These are phyloP conservation scores for Phylloscopus whistleri DNA, from an alignment of 2,113 vertebrate genomes.

Conservation along the genomic window DNA sequence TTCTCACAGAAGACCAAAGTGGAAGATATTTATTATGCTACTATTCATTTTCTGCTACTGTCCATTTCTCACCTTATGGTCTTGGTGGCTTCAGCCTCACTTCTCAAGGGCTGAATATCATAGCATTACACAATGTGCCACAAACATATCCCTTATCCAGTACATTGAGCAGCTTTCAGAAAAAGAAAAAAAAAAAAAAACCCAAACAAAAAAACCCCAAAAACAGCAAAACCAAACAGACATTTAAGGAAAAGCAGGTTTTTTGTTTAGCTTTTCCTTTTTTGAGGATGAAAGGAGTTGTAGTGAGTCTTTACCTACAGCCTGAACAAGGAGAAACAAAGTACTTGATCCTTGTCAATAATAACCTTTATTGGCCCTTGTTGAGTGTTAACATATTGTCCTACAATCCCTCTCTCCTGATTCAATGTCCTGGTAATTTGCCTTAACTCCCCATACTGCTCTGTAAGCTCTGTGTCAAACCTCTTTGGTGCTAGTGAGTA, in stretches of 20 bases:
- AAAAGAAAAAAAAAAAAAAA: too few species aligned
- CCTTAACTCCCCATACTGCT: neutral
- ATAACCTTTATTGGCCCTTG: neutral
- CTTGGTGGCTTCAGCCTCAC: neutral
- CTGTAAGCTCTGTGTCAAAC: neutral
- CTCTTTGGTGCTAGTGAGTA: neutral
- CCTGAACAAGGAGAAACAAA: neutral
- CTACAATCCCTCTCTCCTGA: neutral
- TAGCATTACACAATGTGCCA: neutral
- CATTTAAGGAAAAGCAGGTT: accelerated
- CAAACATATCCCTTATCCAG: neutral
- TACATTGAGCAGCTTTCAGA: neutral
- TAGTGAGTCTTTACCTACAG: neutral
- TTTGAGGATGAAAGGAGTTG: neutral
- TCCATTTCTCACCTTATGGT: neutral
- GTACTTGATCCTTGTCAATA: neutral
- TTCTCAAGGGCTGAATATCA: neutral
- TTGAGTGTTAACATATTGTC: neutral
- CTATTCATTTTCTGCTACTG: neutral
- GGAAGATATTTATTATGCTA: neutral
- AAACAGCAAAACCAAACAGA: neutral
- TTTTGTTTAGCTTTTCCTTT: neutral
- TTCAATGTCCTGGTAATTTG: neutral
- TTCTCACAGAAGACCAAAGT: neutral
- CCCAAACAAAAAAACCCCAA: neutral